These are phyloP conservation scores for Cephonodes hylas DNA, from an alignment of 2,888 invertebrate species.

Conservation along the genomic window DNA sequence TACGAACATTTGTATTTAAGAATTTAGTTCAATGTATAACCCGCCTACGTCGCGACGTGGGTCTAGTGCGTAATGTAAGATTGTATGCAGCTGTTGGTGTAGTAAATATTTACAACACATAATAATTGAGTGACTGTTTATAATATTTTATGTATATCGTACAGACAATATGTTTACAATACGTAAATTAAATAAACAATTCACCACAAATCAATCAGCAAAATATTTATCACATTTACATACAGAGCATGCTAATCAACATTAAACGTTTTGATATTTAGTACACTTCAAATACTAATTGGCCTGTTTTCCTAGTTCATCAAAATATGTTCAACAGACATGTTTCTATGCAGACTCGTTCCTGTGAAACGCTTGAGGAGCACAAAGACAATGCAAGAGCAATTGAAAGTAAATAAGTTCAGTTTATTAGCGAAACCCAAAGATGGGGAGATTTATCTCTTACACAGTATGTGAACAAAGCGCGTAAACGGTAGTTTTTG, in stretches of 20 bases:
- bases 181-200: not conserved
- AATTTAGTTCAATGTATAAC: not conserved
- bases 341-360: too few species aligned
- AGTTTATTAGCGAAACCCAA: not conserved
- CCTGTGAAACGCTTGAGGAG: not conserved
- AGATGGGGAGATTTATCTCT: not conserved
- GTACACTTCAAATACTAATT: not conserved
- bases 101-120: not conserved
- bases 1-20: not conserved
- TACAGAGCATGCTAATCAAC: not conserved
- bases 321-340: not conserved
- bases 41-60: not conserved
- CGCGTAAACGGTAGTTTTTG: constrained; percentile 25
- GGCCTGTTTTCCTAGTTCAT: not conserved
- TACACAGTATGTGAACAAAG: constrained; percentile 2
- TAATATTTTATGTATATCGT: not conserved
- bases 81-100: not conserved
- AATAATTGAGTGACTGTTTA: not conserved
- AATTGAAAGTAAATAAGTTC: not conserved
- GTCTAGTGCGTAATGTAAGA: not conserved
- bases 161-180: not conserved
- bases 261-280: not conserved
- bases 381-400: not conserved
- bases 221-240: not conserved
- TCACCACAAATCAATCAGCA: not conserved